Conservation (phyloP, 92 coral and sea anemone species). For the Chrysogorgia sp. region DNA sequence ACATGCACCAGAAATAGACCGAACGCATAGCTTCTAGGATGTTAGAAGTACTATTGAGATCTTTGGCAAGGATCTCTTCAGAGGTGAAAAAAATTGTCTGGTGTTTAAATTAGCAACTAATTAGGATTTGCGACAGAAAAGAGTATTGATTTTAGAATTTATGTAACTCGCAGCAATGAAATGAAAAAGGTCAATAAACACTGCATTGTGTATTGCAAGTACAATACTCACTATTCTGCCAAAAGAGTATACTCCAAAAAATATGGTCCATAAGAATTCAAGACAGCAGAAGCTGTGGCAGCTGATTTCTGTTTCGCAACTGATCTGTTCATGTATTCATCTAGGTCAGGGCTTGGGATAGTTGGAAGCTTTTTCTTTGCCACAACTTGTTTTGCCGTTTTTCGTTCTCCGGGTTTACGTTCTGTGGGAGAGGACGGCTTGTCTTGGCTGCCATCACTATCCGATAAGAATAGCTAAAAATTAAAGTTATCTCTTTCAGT, state of each 20-base stretch:
- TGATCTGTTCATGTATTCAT: constrained; percentile 90
- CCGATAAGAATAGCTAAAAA: not conserved
- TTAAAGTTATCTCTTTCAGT: not conserved
- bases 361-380: constrained; percentile 75
- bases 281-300: constrained; percentile 59
- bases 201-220: no score
- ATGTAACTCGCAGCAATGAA: no score
- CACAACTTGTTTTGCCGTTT: constrained; percentile 4
- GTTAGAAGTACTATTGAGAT: no score
- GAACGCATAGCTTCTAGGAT: no score
- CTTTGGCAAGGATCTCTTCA: no score
- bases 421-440: constrained; percentile 6
- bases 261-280: constrained; percentile 93
- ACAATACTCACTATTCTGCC: constrained; percentile 95
- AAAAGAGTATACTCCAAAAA: constrained; percentile 92
- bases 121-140: no score
- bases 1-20: no score
- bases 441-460: not conserved
- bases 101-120: no score
- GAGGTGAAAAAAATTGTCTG: no score
- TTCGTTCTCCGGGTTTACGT: not conserved
- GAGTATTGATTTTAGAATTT: no score
- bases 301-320: constrained; percentile 90
- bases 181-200: no score
- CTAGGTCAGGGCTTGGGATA: constrained; percentile 94